A percentile compares a stretch with the other conserved stretches of the same genome.
These are phyloP conservation scores for Coracopsis vasa DNA, from an alignment of 2,113 vertebrate genomes.

Conservation along the genomic window DNA sequence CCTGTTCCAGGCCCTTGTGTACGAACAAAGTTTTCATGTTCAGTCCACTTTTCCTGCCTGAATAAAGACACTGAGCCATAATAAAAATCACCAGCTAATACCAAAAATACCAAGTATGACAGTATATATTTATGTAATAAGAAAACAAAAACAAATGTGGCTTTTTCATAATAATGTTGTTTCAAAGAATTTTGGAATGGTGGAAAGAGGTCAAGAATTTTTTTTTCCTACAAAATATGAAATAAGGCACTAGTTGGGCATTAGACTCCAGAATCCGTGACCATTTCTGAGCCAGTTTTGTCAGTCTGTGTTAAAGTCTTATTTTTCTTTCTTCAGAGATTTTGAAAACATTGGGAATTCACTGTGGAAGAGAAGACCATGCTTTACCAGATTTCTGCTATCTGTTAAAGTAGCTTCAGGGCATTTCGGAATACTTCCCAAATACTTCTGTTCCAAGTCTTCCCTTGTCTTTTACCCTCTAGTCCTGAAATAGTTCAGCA, in stretches of 20 bases:
- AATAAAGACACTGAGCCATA: neutral
- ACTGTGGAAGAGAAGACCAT: neutral
- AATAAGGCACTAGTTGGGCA: neutral
- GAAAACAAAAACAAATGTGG: neutral
- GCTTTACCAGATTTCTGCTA: neutral
- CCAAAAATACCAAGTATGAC: neutral
- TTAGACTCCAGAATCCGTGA: neutral
- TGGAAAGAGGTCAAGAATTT: neutral
- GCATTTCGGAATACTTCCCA: neutral
- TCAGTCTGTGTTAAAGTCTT: neutral
- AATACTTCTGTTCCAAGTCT: neutral
- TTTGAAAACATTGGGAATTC: neutral
- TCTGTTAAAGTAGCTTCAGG: neutral
- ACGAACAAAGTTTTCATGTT: neutral
- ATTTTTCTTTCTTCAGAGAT: neutral
- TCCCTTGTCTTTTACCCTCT: neutral
- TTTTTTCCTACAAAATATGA: neutral
- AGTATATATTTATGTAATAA: neutral
- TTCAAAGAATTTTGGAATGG: neutral
- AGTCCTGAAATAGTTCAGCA: neutral
- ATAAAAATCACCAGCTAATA: neutral
- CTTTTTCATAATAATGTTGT: neutral
- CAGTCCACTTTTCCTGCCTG: neutral
- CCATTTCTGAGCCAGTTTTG: neutral
- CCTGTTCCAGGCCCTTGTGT: neutral